Conservation (phyloP, 2,797 vertebrate species). For the Alexandromys oeconomus region DNA sequence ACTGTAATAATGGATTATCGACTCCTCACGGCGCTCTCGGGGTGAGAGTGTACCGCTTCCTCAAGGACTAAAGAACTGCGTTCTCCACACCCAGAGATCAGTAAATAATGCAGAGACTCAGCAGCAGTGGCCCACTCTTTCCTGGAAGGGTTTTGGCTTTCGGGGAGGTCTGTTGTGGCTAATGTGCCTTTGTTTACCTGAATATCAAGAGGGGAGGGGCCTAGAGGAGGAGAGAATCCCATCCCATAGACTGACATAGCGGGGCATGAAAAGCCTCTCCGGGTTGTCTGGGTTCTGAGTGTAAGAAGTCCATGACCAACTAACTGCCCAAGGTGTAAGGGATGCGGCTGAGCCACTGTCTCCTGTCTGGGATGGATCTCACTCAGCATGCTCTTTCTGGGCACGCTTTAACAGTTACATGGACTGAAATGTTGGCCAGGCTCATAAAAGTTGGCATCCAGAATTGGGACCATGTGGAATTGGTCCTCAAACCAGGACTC, state of each 20-base stretch:
- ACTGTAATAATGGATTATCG: conserved; percentile 96
- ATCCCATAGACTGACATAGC: neutral
- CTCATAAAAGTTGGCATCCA: neutral
- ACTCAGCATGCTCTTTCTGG: neutral
- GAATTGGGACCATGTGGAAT: fast-evolving
- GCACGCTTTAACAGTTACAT: too few species aligned
- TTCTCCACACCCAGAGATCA: conserved; percentile 78
- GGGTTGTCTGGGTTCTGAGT: too few species aligned
- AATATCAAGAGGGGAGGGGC: fast-evolving
- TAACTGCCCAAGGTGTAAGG: neutral
- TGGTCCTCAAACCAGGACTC: too few species aligned
- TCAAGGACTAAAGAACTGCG: conserved; percentile 90
- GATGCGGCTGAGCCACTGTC: fast-evolving
- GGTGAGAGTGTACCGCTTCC: conserved; percentile 90
- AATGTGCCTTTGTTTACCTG: neutral
- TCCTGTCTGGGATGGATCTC: fast-evolving
- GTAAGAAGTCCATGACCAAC: neutral
- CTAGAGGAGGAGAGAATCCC: neutral
- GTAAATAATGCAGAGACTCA: conserved; percentile 82
- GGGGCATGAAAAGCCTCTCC: neutral
- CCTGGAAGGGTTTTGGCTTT: neutral
- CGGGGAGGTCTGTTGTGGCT: fast-evolving
- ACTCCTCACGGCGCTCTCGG: conserved; percentile 90
- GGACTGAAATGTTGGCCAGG: fast-evolving
- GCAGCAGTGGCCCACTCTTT: conserved; percentile 56